Evolutionary conservation across 2,797 vertebrate species (phyloP), one percentile per base, ranked within the genome.

Genomic region (Sphenodon punctatus): DNA sequence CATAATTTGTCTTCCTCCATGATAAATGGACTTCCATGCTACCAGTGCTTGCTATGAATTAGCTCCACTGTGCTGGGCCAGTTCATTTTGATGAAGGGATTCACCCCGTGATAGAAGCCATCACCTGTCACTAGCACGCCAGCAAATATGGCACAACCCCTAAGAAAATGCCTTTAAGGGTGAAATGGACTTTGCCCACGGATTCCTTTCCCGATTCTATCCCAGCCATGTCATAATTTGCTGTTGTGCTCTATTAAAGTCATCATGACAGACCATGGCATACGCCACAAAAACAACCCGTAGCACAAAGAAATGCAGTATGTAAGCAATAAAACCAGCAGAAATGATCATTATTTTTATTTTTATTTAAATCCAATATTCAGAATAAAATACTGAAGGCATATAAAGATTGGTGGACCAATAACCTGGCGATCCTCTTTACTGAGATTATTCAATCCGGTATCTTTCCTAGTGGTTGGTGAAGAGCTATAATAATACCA

Each of bases 161-260:
- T 76, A 75, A 80, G 69, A 69, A 64, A 87, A 71, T 80, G 45
- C 38, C 11, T 0, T 80, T 69, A 65, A 49, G 43, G 64, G 48
- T 55, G 64, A 66, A 82, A 78, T 71, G 1, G 1, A 82, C 72
- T 6, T 4, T 32, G 67, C 63, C 75, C 75, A 90, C 63, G 87
- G 85, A 90, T 89, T 85, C 78, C 0, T 0, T 36, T 82, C 63
- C 63, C 82, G 60, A 27, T 45, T 68, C 17, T 56, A 42, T 41
- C 3, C 25, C 71, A 90, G 56, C 48, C 75, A 80, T 10, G 0
- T 67, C 89, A n/a, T n/a, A n/a, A 82, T 87, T 93, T 84, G 84
- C 75, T 84, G 87, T 88, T 84, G 82, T 20, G 63, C 85, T 75
- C 69, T 49, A 85, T 84, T 88, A 83, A n/a, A n/a, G n/a, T n/a